phyloP scores from a whole-genome alignment of 2,888 invertebrate genomes.

The Lacanobia wlatinum region DNA sequence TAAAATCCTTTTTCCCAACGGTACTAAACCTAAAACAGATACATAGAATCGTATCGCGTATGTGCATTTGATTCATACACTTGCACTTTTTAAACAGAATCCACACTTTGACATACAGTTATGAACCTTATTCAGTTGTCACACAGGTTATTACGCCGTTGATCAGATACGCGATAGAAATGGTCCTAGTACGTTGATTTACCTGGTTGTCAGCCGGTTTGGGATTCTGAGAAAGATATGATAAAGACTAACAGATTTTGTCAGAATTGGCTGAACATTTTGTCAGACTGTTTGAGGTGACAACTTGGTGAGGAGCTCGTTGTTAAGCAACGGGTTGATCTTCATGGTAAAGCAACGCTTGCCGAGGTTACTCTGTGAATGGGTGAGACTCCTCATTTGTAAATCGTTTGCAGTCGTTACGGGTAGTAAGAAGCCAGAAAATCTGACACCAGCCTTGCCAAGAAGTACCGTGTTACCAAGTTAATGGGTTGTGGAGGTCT shows the following conservation, averaged over 20 bases:
- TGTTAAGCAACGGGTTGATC: no score
- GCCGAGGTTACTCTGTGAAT: no score
- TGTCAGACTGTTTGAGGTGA: constrained; percentile 4
- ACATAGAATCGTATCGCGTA: constrained; percentile 41
- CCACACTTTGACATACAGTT: not conserved
- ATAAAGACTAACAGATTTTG: constrained; percentile 30
- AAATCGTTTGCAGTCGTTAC: no score
- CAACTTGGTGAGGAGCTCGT: no score
- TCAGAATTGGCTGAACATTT: constrained; percentile 4
- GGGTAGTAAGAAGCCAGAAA: no score
- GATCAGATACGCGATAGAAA: constrained; percentile 21
- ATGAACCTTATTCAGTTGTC: constrained; percentile 20
- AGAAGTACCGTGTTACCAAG: no score
- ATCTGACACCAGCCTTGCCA: no score
- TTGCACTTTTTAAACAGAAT: constrained; percentile 54
- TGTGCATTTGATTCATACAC: constrained; percentile 63
- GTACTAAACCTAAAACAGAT: constrained; percentile 52
- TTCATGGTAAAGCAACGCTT: no score
- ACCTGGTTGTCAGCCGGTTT: constrained; percentile 47
- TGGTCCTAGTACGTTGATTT: constrained; percentile 41
- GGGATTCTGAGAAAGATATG: constrained; percentile 38
- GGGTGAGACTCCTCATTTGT: no score
- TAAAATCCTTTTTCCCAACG: constrained; percentile 14
- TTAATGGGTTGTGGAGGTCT: no score
- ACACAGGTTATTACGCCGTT: constrained; percentile 32